Conservation (phyloP, 2,113 vertebrate species). For the Guaruba guarouba region DNA sequence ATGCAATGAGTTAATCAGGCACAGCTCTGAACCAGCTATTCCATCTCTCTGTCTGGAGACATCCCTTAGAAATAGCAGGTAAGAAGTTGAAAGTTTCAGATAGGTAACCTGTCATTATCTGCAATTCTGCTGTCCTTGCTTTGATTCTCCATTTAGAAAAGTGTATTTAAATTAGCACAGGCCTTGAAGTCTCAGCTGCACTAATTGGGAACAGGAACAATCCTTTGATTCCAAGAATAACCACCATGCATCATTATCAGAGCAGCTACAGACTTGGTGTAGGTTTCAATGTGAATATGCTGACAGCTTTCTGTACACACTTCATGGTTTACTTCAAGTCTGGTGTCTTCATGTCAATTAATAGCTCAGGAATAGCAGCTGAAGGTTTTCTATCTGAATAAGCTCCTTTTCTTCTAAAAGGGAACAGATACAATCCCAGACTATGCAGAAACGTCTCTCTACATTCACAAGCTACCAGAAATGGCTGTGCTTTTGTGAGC, state of each 20-base stretch:
- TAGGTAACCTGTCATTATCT: neutral
- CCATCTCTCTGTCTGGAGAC: neutral
- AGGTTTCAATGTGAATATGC: neutral
- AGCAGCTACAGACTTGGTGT: neutral
- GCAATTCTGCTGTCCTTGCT: neutral
- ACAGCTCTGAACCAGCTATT: neutral
- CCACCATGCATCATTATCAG: neutral
- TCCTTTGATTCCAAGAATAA: constrained; percentile 4
- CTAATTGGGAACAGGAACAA: neutral
- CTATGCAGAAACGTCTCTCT: neutral
- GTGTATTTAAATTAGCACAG: neutral
- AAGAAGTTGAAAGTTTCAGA: neutral
- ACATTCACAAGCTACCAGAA: neutral
- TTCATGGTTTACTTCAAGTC: neutral
- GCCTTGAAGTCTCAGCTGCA: neutral
- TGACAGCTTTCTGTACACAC: neutral
- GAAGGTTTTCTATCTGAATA: neutral
- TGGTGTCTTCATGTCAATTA: neutral
- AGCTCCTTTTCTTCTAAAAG: neutral
- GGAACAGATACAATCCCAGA: neutral
- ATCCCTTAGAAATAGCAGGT: neutral
- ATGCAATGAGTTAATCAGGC: neutral
- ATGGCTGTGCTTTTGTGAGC: neutral
- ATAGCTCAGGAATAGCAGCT: neutral
- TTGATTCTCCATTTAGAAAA: neutral